Evolutionary conservation across 2,113 vertebrate species (phyloP).

Genomic region (Amazona vittata): DNA sequence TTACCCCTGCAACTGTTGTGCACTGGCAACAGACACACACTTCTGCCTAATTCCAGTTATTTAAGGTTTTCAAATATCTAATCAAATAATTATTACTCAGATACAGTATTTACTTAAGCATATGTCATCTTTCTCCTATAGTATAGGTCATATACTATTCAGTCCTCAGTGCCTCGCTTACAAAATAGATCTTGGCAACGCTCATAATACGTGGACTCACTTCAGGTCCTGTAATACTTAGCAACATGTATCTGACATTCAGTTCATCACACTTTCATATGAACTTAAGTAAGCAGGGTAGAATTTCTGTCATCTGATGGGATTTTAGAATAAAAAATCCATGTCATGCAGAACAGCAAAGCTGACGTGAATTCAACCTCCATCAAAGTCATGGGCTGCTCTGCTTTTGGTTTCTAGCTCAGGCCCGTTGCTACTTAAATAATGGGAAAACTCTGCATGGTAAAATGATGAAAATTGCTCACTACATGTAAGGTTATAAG

Average conservation of each 20-base stretch:
- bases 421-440: neutral
- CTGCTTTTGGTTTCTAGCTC: neutral
- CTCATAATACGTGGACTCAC: neutral
- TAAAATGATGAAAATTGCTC: neutral
- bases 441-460: neutral
- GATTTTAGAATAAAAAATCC: neutral
- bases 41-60: neutral
- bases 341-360: neutral
- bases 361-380: neutral
- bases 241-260: neutral
- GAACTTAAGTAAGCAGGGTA: neutral
- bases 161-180: neutral
- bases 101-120: neutral
- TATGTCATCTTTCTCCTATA: neutral
- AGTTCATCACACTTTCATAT: slow-evolving; percentile 1
- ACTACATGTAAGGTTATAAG: neutral
- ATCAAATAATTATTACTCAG: neutral
- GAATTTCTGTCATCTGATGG: neutral
- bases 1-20: neutral
- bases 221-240: neutral
- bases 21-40: neutral
- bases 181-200: neutral
- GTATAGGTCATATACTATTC: neutral
- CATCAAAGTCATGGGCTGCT: neutral
- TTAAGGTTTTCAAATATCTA: neutral